Evolutionary conservation across 2,888 invertebrate genomes (phyloP), one percentile per base, ranked within the genome.

Genomic region (Adelphocoris suturalis): DNA sequence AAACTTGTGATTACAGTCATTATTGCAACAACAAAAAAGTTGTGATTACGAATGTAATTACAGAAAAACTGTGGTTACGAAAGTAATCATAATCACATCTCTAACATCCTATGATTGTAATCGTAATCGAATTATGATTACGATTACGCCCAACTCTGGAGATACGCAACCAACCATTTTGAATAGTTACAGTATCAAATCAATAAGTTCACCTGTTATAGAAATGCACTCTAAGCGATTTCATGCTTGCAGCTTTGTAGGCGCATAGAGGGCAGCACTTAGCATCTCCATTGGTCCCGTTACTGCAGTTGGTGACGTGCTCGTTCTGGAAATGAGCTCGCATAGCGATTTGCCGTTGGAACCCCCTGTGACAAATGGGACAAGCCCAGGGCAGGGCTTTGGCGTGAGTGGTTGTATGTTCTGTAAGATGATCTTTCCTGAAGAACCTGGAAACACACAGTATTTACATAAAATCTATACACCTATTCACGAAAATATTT

Each of bases 301-400:
- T 86, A 23, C 16, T 82, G 13, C 90, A 90, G 68, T 91, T 90
- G 48, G 89, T 90, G 76, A 97, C 97, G 93, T 98, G 97, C 93
- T 97, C 97, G 93, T 98, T 98, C 93, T 98, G 98, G 94, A 98
- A 98, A 93, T 98, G 98, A 28, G 98, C 98, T 92, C 97, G 95
- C 98, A 98, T 98, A 84, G 98, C 98, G 92, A 98, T 98, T 94
- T 98, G 98, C 90, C 98, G 95, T 93, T 98, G 97, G 94, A 98
- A 98, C 91, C 98, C 97, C 93, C 98, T 94, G 94, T 97, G 97
- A 93, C 98, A 98, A 93, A 98, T 97, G 88, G 98, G 98, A 94
- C 98, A 98, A 93, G 97, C 97, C 94, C 97, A 97, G 93, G 98
- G 98, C 94, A 98, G 95, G 93, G 97, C 97, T 94, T 98, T 98